Percentiles rank a stretch among this genome's conserved stretches.
Conservation (phyloP, 2,888 invertebrate genomes). For the Synergus japonicus region DNA sequence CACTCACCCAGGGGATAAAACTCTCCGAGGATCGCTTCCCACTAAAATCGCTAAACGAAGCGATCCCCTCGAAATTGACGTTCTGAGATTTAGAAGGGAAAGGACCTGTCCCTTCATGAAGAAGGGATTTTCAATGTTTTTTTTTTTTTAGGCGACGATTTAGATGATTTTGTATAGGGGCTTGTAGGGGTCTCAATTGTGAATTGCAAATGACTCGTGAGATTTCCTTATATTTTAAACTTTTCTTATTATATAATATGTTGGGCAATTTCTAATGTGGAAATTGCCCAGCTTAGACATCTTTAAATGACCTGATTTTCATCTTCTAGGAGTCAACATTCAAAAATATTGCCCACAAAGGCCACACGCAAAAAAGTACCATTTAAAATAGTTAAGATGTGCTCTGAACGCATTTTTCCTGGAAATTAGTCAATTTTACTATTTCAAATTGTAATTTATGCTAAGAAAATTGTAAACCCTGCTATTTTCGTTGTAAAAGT, state of each 20-base stretch:
- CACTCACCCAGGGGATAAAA: neutral
- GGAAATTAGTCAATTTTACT: too few relatives aligned
- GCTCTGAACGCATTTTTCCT: too few relatives aligned
- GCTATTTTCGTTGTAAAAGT: too few relatives aligned
- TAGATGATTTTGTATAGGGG: neutral
- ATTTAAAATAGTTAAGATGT: too few relatives aligned
- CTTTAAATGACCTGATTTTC: too few relatives aligned
- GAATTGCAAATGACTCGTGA: neutral
- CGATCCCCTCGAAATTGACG: neutral
- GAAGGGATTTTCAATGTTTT: neutral
- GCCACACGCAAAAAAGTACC: too few relatives aligned
- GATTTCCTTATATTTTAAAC: neutral
- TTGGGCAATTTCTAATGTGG: too few relatives aligned
- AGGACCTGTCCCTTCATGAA: neutral
- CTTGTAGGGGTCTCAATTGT: neutral
- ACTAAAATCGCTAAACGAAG: slow-evolving; percentile 8
- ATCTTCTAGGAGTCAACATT: too few relatives aligned
- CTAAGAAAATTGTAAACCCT: too few relatives aligned
- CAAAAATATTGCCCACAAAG: too few relatives aligned
- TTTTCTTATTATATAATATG: neutral
- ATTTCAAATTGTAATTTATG: too few relatives aligned
- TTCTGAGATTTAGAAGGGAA: neutral
- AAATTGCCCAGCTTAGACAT: too few relatives aligned
- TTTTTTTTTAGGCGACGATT: neutral
- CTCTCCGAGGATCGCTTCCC: neutral